Conservation (phyloP, 2,888 invertebrate species). For the Agonum fuliginosum region DNA sequence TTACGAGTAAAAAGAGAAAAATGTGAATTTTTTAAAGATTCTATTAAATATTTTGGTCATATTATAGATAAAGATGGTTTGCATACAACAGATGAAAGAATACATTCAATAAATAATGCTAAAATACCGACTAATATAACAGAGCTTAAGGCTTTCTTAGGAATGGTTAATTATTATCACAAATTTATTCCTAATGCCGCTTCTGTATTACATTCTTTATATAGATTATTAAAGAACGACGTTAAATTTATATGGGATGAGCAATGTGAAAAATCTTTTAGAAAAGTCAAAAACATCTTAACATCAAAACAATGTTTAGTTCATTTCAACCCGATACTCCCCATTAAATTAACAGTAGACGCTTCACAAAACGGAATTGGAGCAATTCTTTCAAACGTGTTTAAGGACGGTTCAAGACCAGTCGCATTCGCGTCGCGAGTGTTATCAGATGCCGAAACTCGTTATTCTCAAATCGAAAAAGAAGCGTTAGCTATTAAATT, state of each 20-base stretch:
- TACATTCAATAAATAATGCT: neutral
- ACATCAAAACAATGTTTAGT: neutral
- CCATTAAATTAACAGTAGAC: too few relatives aligned
- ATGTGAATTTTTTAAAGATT: too few relatives aligned
- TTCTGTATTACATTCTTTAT: neutral
- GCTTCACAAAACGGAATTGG: too few relatives aligned
- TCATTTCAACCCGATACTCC: neutral
- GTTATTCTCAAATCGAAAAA: neutral
- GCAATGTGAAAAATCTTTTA: neutral
- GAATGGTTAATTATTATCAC: neutral
- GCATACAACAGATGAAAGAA: neutral
- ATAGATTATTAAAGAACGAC: neutral
- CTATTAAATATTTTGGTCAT: too few relatives aligned
- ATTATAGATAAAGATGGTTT: constrained; percentile 3
- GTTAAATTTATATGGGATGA: neutral
- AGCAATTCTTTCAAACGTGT: too few relatives aligned
- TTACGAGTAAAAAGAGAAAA: too few relatives aligned
- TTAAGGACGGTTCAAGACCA: neutral
- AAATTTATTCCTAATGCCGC: neutral
- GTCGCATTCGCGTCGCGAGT: neutral
- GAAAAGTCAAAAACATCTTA: neutral
- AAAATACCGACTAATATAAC: too few relatives aligned
- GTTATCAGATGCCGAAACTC: neutral
- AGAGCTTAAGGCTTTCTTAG: neutral
- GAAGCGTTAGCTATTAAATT: neutral